Evolutionary conservation across 2,888 invertebrate genomes (phyloP), one percentile per base, ranked within the genome.

Genomic region (Lycia hirtaria): DNA sequence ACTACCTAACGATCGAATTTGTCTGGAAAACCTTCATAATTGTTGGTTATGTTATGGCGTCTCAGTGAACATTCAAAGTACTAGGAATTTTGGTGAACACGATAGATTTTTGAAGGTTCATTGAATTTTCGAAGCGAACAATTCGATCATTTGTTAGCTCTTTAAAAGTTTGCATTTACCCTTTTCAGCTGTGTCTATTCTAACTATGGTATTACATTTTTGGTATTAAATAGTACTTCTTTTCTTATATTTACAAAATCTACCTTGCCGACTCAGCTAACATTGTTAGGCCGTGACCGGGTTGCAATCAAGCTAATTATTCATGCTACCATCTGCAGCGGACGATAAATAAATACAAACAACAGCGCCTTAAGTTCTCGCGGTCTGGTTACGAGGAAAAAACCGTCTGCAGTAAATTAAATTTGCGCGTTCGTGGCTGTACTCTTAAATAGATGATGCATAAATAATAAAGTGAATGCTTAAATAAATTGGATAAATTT

Each of bases 271-370:
- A 19, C n/a, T n/a, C 24, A 4, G 7, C 33, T 56, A 56, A 56
- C 33, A 40, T 56, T 56, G 44, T 56, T 50, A 50, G 56, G 43
- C 52, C 55, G 65, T 64, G 68, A 64, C 66, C 67, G 50, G 67
- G 55, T 64, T 62, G 60, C 68, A 67, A 70, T 69, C 68, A 62
- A 69, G 63, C 64, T 70, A 71, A 75, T 75, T 74, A 75, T 71
- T 71, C 69, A 71, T 68, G 68, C 57, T 62, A 64, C 55, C 64
- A 59, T 55, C 65, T 56, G 52, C 62, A 65, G 49, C 43, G 54
- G 56, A 58, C 52, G 43, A 62, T 57, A 67, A 67, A 64, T 59
- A 64, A 62, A 64, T 62, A 56, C 58, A 56, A 64, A 60, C 57
- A 61, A 63, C 41, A 24, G 17, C n/a, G 17, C 35, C 47, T 47